Conservation (phyloP, 2,113 vertebrate species). For the Tiliqua scincoides region DNA sequence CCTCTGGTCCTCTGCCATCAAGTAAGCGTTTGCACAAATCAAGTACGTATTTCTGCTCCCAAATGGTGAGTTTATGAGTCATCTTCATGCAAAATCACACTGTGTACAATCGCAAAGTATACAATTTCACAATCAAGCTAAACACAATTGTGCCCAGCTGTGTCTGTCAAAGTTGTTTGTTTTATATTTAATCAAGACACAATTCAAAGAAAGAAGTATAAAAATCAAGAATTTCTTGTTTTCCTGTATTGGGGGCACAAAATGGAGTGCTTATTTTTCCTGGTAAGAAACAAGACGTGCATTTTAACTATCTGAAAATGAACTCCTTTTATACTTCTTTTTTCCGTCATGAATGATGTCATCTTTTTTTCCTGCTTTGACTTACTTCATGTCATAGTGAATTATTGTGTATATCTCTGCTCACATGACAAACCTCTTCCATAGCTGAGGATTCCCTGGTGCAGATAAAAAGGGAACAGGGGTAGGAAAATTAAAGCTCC, state of each 20-base stretch:
- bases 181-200: constrained; percentile 30
- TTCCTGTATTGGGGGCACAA: neutral
- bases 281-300: neutral
- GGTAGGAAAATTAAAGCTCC: neutral
- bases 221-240: neutral
- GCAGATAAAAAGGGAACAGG: too few relatives aligned
- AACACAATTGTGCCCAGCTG: constrained; percentile 36
- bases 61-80: constrained; percentile 5
- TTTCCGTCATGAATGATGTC: neutral
- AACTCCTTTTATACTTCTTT: neutral
- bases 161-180: constrained; percentile 14
- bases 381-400: neutral
- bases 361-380: neutral
- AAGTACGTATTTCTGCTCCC: neutral
- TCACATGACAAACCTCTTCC: neutral
- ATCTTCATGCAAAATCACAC: neutral
- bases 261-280: constrained; percentile 5
- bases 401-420: neutral
- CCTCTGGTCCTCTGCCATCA: too few relatives aligned
- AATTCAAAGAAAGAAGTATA: constrained; percentile 11
- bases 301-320: neutral
- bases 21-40: neutral
- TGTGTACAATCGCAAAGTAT: neutral
- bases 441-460: too few relatives aligned
- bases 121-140: neutral